A percentile compares a stretch with the other conserved stretches of the same genome.
Evolutionary conservation across 2,113 vertebrate species (phyloP).

Genomic region (Pteronura brasiliensis): DNA sequence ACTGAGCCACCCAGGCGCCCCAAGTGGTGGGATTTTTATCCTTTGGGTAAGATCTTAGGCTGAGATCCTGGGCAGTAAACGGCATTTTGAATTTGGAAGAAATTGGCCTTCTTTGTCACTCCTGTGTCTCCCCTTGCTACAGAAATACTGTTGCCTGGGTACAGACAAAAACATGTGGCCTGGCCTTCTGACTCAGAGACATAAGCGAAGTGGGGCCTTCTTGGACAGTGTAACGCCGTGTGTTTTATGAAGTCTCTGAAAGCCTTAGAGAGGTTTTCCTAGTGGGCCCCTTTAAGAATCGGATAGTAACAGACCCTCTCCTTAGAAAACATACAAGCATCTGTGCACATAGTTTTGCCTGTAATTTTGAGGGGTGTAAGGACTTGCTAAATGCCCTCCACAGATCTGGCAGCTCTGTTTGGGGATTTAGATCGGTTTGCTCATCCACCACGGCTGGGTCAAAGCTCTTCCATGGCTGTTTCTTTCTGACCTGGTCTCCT

Average conservation of each 20-base stretch:
- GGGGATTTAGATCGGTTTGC: neutral
- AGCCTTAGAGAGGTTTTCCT: neutral
- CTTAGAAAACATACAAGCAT: neutral
- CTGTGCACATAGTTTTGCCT: neutral
- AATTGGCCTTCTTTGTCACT: neutral
- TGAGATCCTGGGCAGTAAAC: neutral
- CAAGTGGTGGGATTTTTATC: neutral
- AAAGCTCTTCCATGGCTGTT: neutral
- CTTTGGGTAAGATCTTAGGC: slow-evolving; percentile 10
- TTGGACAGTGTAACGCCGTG: neutral
- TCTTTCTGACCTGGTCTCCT: slow-evolving; percentile 71
- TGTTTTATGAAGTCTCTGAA: neutral
- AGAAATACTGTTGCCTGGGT: neutral
- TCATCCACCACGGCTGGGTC: neutral
- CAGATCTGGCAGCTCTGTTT: neutral
- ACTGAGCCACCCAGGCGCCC: too few species aligned
- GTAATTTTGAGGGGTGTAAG: neutral
- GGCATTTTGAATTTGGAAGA: neutral
- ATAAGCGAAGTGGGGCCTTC: neutral
- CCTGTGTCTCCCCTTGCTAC: neutral
- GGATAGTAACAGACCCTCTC: neutral
- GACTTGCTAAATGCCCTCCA: neutral
- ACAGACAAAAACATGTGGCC: neutral
- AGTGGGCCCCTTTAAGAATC: neutral
- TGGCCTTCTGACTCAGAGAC: neutral